Base-by-base conservation (phyloP, 2,888 invertebrate genomes). In the Ariolimax columbianus region DNA sequence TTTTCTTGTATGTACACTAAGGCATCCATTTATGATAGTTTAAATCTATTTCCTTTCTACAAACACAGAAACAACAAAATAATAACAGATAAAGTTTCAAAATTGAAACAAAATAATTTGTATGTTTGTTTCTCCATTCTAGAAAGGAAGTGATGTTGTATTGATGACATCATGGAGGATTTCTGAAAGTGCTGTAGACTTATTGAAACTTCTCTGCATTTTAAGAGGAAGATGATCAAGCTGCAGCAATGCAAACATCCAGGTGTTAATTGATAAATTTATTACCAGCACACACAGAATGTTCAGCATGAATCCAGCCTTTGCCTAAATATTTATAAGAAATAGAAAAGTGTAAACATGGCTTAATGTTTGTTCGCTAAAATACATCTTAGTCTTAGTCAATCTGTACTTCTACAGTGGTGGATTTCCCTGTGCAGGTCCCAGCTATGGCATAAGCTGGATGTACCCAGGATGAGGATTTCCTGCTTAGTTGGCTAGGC, bases 191-290 rank as follows among this genome's bases (percentile, higher is more conserved):
- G 38, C 43, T 59, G 11, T n/a, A 19, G 59, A 68, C 26, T 26
- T 26, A 30, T 43, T 83, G 23, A 55, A 17, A 2, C 19, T 33
- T 33, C 70, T 79, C n/a, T 30, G 40, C 84, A 85, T 75, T 14
- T 68, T 70, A 38, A 66, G 40, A 14, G 90, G 90, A 11, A 89
- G 68, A 0, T 63, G 75, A 73, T 88, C 84, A 19, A 91, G 82
- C 23, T 87, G 83, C 33, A 89, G 89, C 81, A 89, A 86, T 3
- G 89, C 77, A 30, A 68, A 80, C 36, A 89, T 90, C 91, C 91
- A 91, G 3, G 90, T 90, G 85, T 91, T 90, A 68, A 88, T 79
- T 1, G 89, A 89, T 4, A 89, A 47, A 14, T 88, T 89, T 19
- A 91, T 85, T 26, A 87, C 84, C 38, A 87, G 33, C 19, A 90